Conservation (phyloP, 2,113 vertebrate species). For the Catagonus wagneri region DNA sequence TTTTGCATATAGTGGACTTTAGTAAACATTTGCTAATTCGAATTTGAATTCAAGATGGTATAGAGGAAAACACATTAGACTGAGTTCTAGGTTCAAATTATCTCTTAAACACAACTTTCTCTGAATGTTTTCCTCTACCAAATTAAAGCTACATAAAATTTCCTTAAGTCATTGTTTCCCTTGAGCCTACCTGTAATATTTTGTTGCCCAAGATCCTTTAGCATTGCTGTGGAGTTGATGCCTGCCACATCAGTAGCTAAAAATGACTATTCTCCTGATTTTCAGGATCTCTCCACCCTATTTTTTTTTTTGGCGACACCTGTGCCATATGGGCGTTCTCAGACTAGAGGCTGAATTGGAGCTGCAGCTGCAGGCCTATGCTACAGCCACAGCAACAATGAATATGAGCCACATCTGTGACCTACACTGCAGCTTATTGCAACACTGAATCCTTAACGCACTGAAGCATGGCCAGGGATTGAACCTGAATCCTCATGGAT, state of each 20-base stretch:
- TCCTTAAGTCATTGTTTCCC: not conserved
- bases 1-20: not conserved
- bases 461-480: no score
- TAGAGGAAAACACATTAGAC: not conserved
- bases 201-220: conserved; percentile 81
- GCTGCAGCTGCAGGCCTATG: no score
- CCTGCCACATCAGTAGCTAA: conserved; percentile 85
- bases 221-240: conserved; percentile 89
- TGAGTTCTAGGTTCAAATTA: not conserved
- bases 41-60: conserved; percentile 16
- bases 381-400: no score
- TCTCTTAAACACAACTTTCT: not conserved
- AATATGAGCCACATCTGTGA: no score
- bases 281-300: conserved; percentile 87
- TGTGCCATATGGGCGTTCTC: no score
- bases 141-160: conserved; percentile 1
- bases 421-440: no score
- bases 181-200: conserved; percentile 79
- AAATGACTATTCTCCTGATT: conserved; percentile 89
- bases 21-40: conserved; percentile 16
- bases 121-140: conserved; percentile 3
- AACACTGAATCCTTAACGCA: no score
- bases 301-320: conserved; percentile 81
- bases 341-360: no score
- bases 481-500: no score